Base-by-base conservation (phyloP, 2,797 vertebrate genomes). In the Mustela erminea region DNA sequence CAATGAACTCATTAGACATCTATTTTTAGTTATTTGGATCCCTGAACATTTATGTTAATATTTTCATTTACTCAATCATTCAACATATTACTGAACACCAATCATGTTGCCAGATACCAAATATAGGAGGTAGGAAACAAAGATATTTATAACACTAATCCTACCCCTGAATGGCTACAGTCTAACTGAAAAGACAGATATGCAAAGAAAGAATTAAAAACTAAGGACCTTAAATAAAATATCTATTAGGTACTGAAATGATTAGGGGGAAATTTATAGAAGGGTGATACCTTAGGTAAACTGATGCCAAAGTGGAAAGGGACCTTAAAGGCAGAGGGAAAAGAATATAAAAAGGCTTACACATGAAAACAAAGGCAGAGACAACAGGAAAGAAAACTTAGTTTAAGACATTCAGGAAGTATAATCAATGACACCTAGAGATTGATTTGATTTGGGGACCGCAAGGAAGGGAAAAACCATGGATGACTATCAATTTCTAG, bases 51-150 rank as follows among this genome's bases (percentile, higher is more conserved):
- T 85, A 88, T 46, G 29, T n/a, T 66, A 75, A 46, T 87, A 68
- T 66, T 95, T 95, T 92, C 38, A 72, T 62, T 87, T 87, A 87
- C 81, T 93, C 38, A 77, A 38, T 84, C 78, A 92, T 38, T 64
- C 54, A 80, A 18, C 27, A 80, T 38, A 84, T 85, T 96, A 49
- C 4, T 95, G 64, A 90, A 85, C 64, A 74, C 29, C 41, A 75
- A 75, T 32, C 23, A 81, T n/a, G 13, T 49, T 90, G 11, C 74
- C 72, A 64, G 18, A 35, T 74, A 72, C 20, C 46, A 93, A 75
- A 84, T 32, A 88, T 5, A 15, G 14, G n/a, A 94, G 9, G 32
- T 32, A 29, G 18, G 25, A 94, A 92, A 96, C 38, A 66, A 62
- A 81, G 21, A 46, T 54, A 77, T 35, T 87, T 68, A 52, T 38